These are phyloP conservation scores for Salmo trutta DNA, from an alignment of 2,797 vertebrate genomes.

Conservation along the genomic window DNA sequence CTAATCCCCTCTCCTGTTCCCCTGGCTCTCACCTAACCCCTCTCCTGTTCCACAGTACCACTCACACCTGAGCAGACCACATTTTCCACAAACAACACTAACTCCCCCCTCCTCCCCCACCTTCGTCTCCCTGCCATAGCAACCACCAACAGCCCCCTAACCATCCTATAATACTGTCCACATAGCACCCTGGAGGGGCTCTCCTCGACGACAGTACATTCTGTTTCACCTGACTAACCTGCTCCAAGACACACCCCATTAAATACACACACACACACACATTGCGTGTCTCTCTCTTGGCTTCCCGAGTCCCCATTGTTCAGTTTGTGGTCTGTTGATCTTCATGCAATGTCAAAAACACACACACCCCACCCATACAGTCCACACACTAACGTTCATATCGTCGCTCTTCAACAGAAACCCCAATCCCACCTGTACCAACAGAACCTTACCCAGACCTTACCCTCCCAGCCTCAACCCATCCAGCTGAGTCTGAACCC, in stretches of 20 bases:
- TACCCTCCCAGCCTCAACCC: background rate
- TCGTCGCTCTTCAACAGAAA: background rate
- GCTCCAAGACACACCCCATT: constrained; percentile 74
- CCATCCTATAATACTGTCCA: constrained; percentile 72
- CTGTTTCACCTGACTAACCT: constrained; percentile 77
- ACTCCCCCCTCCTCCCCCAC: constrained; percentile 39
- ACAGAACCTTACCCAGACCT: background rate
- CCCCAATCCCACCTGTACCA: background rate
- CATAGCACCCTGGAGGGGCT: constrained; percentile 66
- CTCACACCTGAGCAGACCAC: constrained; percentile 71
- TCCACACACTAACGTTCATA: background rate
- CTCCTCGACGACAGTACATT: constrained; percentile 62
- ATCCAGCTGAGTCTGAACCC: background rate
- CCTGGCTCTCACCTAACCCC: constrained; percentile 53
- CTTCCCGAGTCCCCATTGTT: constrained; percentile 72
- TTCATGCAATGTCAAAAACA: constrained; percentile 34
- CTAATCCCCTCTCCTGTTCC: constrained; percentile 50
- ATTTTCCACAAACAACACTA: constrained; percentile 76
- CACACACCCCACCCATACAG: constrained; percentile 6
- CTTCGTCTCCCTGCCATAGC: constrained; percentile 70
- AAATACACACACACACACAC: constrained; percentile 14
- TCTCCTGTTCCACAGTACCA: constrained; percentile 55
- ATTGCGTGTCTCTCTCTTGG: constrained; percentile 48
- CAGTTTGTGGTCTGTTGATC: constrained; percentile 60
- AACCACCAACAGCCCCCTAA: constrained; percentile 75